Base-by-base conservation (phyloP, 2,113 vertebrate genomes). In the Myotis brandtii region DNA sequence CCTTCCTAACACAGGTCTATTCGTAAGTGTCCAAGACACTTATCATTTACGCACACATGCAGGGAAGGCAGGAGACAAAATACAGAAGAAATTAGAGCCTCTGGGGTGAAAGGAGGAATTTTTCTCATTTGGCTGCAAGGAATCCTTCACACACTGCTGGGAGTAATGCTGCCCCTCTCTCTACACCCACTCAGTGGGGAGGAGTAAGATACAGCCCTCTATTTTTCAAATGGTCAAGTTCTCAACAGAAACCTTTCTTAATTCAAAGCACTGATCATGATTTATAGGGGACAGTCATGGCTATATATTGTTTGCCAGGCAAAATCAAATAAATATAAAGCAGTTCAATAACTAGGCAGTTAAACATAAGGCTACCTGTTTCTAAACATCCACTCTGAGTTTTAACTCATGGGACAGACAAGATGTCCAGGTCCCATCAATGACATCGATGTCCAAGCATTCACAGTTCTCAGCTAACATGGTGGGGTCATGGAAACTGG, bases 21-120 rank as follows among this genome's bases (percentile, higher is more conserved):
- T 96, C 52, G 86, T 83, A 96, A 1, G 1, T 89, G 94, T 97
- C 96, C 96, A 70, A 96, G 93, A 54, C 73, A 89, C 84, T 97
- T 94, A 89, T 73, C 0, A 0, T 86, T 96, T 86, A 79, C 18
- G 59, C 85, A 97, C 90, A 93, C 77, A 80, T 21, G 9, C 43
- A 59, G 40, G 59, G 67, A 96, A 96, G 77, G 72, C 62, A 93
- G 79, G 66, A 92, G 83, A 81, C 34, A 77, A 94, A 77, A 79
- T 54, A 25, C 2, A 86, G 82, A 91, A 93, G 91, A 82, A 92
- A 91, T 93, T 23, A 64, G 85, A 89, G 77, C 32, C 93, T 79
- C 37, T 0, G 1, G 64, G 59, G 91, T 77, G 32, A 77, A 96
- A 83, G 91, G 23, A 85, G 56, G 18, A 27, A 18, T 56, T 54